phyloP scores from a whole-genome alignment of 2,797 vertebrate species.

The Clarias pachynema region DNA sequence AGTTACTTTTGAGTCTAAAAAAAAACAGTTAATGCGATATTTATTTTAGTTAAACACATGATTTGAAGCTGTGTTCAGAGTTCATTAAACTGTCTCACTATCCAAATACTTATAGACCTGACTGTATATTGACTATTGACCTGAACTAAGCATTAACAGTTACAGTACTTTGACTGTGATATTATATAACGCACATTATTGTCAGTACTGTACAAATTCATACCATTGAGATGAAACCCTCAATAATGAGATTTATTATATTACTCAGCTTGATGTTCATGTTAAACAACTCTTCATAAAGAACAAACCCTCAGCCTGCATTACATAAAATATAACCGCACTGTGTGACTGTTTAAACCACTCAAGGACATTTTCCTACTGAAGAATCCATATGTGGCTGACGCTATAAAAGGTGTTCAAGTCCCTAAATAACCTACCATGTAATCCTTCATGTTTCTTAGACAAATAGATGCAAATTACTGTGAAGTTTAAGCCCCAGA shows the following conservation, averaged over 20 bases:
- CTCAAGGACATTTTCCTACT: background rate
- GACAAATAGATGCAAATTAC: conserved; percentile 45
- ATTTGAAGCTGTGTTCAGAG: too few species aligned
- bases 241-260: background rate
- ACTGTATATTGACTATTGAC: too few species aligned
- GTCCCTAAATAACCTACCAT: conserved; percentile 26
- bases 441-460: conserved; percentile 37
- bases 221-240: background rate
- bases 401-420: background rate
- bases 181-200: background rate
- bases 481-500: conserved; percentile 44
- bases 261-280: background rate
- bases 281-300: background rate
- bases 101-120: too few species aligned
- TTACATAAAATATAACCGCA: background rate
- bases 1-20: too few species aligned
- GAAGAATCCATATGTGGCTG: conserved; percentile 16
- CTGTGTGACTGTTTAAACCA: background rate
- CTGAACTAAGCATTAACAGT: background rate
- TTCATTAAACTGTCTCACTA: too few species aligned
- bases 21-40: too few species aligned
- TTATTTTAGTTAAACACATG: too few species aligned
- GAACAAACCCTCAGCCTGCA: background rate
- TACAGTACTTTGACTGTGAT: background rate
- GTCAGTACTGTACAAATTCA: background rate